Evolutionary conservation across 2,113 vertebrate genomes (phyloP).

Genomic region (Chaetodon auriga): DNA sequence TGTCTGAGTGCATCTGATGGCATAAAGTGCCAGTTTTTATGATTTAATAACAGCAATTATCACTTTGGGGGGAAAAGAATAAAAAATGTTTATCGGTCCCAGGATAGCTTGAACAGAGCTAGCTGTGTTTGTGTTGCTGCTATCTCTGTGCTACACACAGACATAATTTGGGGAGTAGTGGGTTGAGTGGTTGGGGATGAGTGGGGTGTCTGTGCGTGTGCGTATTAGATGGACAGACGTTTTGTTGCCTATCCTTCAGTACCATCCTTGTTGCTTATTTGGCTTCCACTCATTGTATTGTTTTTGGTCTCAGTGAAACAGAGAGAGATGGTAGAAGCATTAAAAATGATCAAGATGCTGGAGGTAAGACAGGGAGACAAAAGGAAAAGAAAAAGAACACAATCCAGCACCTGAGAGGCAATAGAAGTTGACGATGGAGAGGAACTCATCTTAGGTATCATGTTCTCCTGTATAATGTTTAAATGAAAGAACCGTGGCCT

Average conservation of each 20-base stretch:
- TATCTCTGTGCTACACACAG: constrained; percentile 45
- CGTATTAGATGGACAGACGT: constrained; percentile 24
- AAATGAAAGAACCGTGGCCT: constrained; percentile 38
- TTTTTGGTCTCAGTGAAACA: constrained; percentile 16
- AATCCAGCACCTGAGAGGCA: constrained; percentile 12
- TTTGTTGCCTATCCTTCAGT: constrained; percentile 27
- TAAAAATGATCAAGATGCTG: constrained; percentile 1
- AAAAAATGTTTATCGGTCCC: constrained; percentile 45
- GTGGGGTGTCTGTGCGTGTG: not conserved
- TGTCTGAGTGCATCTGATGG: constrained; percentile 27
- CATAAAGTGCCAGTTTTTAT: constrained; percentile 50
- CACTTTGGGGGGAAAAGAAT: constrained; percentile 2
- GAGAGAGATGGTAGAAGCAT: not conserved
- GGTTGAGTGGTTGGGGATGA: not conserved
- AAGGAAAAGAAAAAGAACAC: constrained; percentile 10
- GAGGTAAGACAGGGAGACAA: constrained; percentile 1
- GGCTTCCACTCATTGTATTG: constrained; percentile 10
- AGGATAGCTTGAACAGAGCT: constrained; percentile 41
- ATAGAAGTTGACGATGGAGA: constrained; percentile 31
- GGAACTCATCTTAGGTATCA: constrained; percentile 19
- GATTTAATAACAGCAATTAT: constrained; percentile 67
- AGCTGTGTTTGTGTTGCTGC: constrained; percentile 31
- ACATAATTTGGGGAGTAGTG: not conserved
- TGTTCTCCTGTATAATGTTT: constrained; percentile 39
- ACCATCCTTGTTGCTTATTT: constrained; percentile 18